These are phyloP conservation scores for Gymnorhina tibicen DNA, from an alignment of 2,113 vertebrate species.

Conservation along the genomic window DNA sequence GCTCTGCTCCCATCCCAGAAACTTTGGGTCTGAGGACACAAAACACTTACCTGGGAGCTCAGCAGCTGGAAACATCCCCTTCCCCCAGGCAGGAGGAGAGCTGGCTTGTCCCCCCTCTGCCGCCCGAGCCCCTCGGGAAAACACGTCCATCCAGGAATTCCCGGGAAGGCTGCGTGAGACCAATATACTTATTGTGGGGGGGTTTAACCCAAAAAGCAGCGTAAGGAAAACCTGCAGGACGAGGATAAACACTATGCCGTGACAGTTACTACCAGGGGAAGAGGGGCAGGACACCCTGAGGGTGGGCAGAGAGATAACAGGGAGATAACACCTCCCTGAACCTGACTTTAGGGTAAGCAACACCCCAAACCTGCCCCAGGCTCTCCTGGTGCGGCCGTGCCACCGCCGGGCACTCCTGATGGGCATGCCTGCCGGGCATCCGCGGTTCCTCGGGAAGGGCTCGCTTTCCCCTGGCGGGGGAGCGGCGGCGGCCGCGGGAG, in stretches of 20 bases:
- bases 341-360: background rate
- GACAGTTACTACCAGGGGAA: fast-evolving
- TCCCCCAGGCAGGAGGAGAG: background rate
- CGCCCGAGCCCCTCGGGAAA: background rate
- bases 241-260: fast-evolving
- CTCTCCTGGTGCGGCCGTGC: background rate
- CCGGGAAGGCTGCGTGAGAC: background rate
- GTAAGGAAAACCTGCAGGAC: background rate
- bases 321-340: fast-evolving
- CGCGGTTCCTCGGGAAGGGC: background rate
- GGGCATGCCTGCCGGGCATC: background rate
- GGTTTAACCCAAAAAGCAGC: background rate
- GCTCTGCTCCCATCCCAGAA: background rate
- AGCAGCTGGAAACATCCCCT: background rate
- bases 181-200: fast-evolving
- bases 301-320: background rate
- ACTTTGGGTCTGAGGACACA: background rate
- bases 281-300: background rate
- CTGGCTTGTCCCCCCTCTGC: background rate
- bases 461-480: background rate
- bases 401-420: background rate
- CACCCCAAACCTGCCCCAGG: fast-evolving
- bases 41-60: background rate
- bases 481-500: background rate
- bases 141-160: background rate